Conservation (phyloP, 2,888 invertebrate species). For the Sphinx pinastri region DNA sequence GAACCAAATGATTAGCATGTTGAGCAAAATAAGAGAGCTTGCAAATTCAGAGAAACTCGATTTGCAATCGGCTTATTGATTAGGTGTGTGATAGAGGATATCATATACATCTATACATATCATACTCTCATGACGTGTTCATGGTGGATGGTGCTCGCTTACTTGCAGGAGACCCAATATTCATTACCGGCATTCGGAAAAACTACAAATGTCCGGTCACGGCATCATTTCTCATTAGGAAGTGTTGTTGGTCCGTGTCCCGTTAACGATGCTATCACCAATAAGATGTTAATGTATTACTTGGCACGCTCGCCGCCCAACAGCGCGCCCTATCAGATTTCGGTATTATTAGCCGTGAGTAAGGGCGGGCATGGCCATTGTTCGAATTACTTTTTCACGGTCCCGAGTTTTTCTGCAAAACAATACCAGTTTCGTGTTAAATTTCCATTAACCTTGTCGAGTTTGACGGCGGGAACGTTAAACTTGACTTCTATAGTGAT, state of each 20-base stretch:
- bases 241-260: conserved; percentile 43
- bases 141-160: too few species aligned
- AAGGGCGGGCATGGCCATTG: conserved; percentile 51
- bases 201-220: conserved; percentile 41
- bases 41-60: conserved; percentile 44
- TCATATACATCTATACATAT: too few species aligned
- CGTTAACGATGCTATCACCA: conserved; percentile 65
- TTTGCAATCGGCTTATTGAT: conserved; percentile 48
- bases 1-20: conserved; percentile 43
- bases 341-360: conserved; percentile 61
- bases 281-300: conserved; percentile 79
- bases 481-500: conserved; percentile 26
- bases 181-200: too few species aligned
- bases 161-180: too few species aligned
- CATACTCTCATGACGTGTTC: too few species aligned
- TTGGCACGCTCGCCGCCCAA: conserved; percentile 69
- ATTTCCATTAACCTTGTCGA: conserved; percentile 51
- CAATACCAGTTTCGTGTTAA: conserved; percentile 43
- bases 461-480: conserved; percentile 45
- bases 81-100: not conserved
- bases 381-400: conserved; percentile 47
- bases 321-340: conserved; percentile 65
- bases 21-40: conserved; percentile 36
- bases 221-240: conserved; percentile 51
- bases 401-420: conserved; percentile 51